These are phyloP conservation scores for Rugalucina vietnamica DNA, from an alignment of 2,888 invertebrate genomes.

Conservation along the genomic window DNA sequence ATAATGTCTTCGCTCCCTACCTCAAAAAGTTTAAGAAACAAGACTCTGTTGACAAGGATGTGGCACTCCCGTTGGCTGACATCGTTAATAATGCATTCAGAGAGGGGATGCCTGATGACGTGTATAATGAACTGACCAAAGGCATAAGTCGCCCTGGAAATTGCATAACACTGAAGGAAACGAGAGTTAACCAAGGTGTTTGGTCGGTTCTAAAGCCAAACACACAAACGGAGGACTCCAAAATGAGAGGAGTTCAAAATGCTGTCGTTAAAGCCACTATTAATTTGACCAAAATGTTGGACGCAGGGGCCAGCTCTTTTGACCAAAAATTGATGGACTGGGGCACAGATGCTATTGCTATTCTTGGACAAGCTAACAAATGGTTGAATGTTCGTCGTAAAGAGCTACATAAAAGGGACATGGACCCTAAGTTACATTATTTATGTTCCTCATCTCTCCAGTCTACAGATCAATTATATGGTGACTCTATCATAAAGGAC, in stretches of 20 bases:
- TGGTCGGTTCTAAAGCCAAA: not conserved
- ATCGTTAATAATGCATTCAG: not conserved
- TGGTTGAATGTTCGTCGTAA: not conserved
- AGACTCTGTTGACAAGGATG: not conserved
- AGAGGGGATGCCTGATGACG: slow-evolving; percentile 11
- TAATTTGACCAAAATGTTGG: not conserved
- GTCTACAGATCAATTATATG: slow-evolving; percentile 15
- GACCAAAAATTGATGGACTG: not conserved
- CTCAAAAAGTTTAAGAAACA: not conserved
- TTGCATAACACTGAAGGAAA: not conserved
- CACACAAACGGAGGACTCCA: not conserved
- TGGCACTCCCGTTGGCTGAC: not conserved
- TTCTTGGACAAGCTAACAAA: slow-evolving; percentile 8
- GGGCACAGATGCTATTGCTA: slow-evolving; percentile 15
- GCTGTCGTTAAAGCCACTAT: not conserved
- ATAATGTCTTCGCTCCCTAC: not conserved
- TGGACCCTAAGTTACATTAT: slow-evolving; percentile 5
- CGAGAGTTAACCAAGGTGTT: slow-evolving; percentile 3
- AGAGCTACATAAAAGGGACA: slow-evolving; percentile 3
- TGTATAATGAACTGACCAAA: not conserved
- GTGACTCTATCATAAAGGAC: slow-evolving; percentile 4
- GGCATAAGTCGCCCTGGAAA: not conserved
- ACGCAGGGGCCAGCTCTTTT: not conserved
- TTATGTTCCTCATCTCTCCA: not conserved
- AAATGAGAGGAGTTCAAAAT: slow-evolving; percentile 6